Conservation (phyloP, 2,113 vertebrate genomes). For the Colaptes auratus region DNA sequence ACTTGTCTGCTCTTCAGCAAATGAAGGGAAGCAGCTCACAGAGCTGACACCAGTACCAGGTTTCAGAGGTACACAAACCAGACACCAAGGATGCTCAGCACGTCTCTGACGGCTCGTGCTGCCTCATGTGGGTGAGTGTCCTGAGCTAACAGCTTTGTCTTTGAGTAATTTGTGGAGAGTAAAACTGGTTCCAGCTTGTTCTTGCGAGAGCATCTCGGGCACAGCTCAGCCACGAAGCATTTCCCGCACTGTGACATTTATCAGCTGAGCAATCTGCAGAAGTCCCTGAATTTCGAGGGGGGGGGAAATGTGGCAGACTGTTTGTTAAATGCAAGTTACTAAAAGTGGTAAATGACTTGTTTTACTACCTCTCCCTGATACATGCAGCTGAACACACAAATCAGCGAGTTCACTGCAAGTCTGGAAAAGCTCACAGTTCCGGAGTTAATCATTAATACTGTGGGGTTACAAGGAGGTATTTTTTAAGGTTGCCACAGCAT, state of each 20-base stretch:
- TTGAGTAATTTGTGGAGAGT: not conserved
- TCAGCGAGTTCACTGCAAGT: constrained; percentile 14
- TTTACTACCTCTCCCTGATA: not conserved
- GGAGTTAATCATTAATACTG: constrained; percentile 65
- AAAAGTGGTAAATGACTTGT: constrained; percentile 2
- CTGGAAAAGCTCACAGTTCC: constrained; percentile 58
- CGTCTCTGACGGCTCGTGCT: not conserved
- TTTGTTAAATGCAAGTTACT: constrained; percentile 24
- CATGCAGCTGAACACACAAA: constrained; percentile 58
- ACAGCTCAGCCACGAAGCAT: not conserved
- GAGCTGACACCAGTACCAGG: not conserved
- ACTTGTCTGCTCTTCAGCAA: not conserved
- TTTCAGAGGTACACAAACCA: not conserved
- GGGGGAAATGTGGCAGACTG: constrained; percentile 12
- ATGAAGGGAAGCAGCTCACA: not conserved
- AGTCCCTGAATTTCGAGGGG: constrained; percentile 39
- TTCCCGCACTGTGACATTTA: not conserved
- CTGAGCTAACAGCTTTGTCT: not conserved
- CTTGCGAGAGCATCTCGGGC: not conserved
- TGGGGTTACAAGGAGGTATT: constrained; percentile 45
- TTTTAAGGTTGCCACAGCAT: constrained; percentile 63
- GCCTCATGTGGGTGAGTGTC: not conserved
- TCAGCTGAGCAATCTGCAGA: not conserved
- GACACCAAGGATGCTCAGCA: fast-evolving
- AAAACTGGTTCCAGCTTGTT: not conserved